Evolutionary conservation across 2,888 invertebrate genomes (phyloP).

Genomic region (Cecidostiba fungosa): DNA sequence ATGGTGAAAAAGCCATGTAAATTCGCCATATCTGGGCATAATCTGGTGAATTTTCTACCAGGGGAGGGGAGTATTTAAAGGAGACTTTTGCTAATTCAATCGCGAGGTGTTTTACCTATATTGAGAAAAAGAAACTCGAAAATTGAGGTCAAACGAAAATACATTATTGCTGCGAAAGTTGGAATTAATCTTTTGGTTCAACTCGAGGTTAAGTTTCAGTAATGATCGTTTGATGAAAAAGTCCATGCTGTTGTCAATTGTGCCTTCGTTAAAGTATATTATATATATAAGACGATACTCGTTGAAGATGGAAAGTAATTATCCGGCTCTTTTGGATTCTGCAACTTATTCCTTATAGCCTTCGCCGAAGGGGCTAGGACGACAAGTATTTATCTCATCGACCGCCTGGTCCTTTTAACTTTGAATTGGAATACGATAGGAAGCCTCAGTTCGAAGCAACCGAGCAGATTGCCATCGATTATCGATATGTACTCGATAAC

Average conservation of each 20-base stretch:
- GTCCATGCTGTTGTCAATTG: neutral
- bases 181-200: neutral
- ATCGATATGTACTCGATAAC: slow-evolving; percentile 43
- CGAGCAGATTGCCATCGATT: slow-evolving; percentile 49
- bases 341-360: neutral
- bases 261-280: slow-evolving; percentile 1
- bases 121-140: too few relatives aligned
- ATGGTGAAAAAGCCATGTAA: too few relatives aligned
- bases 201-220: neutral
- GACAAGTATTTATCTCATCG: slow-evolving; percentile 48
- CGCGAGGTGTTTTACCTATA: too few relatives aligned
- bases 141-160: too few relatives aligned
- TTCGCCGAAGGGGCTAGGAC: neutral
- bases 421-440: slow-evolving; percentile 43
- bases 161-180: neutral
- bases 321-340: slow-evolving; percentile 1
- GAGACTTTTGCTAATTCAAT: neutral
- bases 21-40: too few relatives aligned
- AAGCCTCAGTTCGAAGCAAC: neutral
- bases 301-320: slow-evolving; percentile 27
- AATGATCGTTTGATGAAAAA: neutral
- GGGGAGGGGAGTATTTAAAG: neutral
- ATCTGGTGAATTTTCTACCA: too few relatives aligned
- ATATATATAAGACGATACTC: neutral
- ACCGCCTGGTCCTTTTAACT: slow-evolving; percentile 41